Percentiles rank a stretch among this genome's conserved stretches.
Evolutionary conservation across 2,113 vertebrate genomes (phyloP).

Genomic region (Nesospiza acunhae): DNA sequence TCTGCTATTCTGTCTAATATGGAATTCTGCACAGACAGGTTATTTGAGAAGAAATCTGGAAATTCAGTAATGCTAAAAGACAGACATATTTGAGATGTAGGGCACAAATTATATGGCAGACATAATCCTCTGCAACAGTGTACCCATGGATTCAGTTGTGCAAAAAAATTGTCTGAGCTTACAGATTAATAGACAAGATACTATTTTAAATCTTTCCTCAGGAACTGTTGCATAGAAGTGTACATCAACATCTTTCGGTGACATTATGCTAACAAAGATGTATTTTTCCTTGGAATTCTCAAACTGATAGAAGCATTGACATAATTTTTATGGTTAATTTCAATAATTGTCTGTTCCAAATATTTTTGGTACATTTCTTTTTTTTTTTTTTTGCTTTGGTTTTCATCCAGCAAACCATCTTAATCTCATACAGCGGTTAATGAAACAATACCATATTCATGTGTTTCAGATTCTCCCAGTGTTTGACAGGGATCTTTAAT

Average conservation of each 20-base stretch:
- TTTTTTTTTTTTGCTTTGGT: background rate
- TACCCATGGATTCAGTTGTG: background rate
- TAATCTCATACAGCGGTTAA: background rate
- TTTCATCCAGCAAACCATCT: background rate
- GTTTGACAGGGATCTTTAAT: background rate
- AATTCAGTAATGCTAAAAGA: background rate
- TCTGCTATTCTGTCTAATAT: background rate
- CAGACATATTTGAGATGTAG: background rate
- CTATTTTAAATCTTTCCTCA: background rate
- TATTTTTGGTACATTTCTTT: background rate
- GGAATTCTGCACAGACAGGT: background rate
- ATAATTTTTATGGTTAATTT: background rate
- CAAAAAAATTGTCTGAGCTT: background rate
- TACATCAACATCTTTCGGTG: background rate
- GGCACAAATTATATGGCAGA: background rate
- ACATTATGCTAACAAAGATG: background rate
- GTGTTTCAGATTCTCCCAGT: background rate
- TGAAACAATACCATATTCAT: background rate
- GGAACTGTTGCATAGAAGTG: background rate
- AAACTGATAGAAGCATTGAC: background rate
- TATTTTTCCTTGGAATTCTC: background rate
- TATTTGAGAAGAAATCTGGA: background rate
- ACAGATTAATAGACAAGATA: background rate
- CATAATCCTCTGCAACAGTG: background rate
- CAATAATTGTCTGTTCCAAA: background rate